Conservation (phyloP, 2,113 vertebrate species). For the Planiliza haematocheilus region DNA sequence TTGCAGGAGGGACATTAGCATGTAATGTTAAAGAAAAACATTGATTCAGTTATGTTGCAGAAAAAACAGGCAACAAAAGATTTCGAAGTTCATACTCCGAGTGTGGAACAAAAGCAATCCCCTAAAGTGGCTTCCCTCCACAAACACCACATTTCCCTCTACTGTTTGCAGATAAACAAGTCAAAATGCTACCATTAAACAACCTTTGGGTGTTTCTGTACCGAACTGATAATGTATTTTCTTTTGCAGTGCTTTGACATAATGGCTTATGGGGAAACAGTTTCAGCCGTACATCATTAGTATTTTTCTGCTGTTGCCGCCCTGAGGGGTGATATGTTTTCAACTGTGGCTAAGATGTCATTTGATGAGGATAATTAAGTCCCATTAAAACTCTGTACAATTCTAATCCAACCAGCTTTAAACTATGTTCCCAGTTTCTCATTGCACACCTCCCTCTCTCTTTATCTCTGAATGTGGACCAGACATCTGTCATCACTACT, state of each 20-base stretch:
- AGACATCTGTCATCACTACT: constrained; percentile 98
- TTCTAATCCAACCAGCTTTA: constrained; percentile 73
- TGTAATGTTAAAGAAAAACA: constrained; percentile 27
- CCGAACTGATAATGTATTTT: constrained; percentile 68
- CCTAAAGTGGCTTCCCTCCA: constrained; percentile 53
- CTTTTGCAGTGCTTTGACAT: constrained; percentile 66
- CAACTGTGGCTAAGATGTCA: constrained; percentile 77
- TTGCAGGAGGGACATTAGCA: constrained; percentile 25
- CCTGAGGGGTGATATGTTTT: constrained; percentile 75
- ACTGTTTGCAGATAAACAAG: constrained; percentile 63
- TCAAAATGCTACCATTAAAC: constrained; percentile 62
- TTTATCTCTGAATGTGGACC: constrained; percentile 50
- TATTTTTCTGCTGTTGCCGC: constrained; percentile 62
- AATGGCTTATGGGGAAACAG: constrained; percentile 69
- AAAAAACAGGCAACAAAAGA: constrained; percentile 28
- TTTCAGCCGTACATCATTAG: constrained; percentile 75
- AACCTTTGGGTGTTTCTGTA: constrained; percentile 72
- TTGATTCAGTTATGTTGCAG: constrained; percentile 20
- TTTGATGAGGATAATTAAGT: constrained; percentile 83
- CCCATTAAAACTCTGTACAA: constrained; percentile 76
- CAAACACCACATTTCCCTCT: constrained; percentile 58
- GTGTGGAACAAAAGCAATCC: constrained; percentile 46
- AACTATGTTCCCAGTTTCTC: constrained; percentile 54
- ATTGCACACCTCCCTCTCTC: constrained; percentile 32
- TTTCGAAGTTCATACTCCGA: constrained; percentile 35